Percentiles rank a stretch among this genome's conserved stretches.
Evolutionary conservation across 2,888 invertebrate species (phyloP).

Genomic region (Ommatoiulus sabulosus): DNA sequence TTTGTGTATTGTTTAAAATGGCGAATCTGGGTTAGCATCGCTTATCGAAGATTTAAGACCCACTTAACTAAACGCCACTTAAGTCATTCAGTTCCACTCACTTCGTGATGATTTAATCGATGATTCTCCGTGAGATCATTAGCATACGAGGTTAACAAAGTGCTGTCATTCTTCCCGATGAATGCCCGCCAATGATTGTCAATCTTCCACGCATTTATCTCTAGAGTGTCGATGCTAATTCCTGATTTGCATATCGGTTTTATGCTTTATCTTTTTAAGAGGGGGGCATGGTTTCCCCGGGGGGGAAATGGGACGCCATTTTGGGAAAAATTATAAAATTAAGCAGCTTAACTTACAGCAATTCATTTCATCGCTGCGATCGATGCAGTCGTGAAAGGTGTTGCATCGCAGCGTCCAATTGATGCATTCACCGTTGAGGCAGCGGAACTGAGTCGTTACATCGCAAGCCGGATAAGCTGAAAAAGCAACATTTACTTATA

Average conservation of each 20-base stretch:
- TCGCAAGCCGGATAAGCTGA: not conserved
- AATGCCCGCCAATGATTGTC: not conserved
- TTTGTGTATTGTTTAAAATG: too few species aligned
- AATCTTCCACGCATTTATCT: not conserved
- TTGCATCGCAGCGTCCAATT: conserved; percentile 69
- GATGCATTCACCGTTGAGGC: conserved; percentile 69
- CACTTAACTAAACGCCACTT: too few species aligned
- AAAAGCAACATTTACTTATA: too few species aligned
- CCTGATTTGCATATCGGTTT: conserved; percentile 8
- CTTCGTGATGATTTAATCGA: too few species aligned
- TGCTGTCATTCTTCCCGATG: not conserved
- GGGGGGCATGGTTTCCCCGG: not conserved
- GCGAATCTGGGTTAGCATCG: too few species aligned
- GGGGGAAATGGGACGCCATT: not conserved
- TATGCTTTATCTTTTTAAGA: not conserved
- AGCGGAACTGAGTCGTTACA: conserved; percentile 57
- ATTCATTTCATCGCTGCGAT: conserved; percentile 68
- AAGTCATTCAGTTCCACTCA: too few species aligned
- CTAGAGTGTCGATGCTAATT: not conserved
- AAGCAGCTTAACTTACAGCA: conserved; percentile 66
- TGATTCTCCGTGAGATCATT: too few species aligned
- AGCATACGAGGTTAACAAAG: too few species aligned
- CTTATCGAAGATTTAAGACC: too few species aligned
- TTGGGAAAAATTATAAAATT: conserved; percentile 21
- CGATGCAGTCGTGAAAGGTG: conserved; percentile 67